A percentile compares a stretch with the other conserved stretches of the same genome.
phyloP scores from a whole-genome alignment of 2,888 invertebrate species.

The Pyrrhosoma nymphula region DNA sequence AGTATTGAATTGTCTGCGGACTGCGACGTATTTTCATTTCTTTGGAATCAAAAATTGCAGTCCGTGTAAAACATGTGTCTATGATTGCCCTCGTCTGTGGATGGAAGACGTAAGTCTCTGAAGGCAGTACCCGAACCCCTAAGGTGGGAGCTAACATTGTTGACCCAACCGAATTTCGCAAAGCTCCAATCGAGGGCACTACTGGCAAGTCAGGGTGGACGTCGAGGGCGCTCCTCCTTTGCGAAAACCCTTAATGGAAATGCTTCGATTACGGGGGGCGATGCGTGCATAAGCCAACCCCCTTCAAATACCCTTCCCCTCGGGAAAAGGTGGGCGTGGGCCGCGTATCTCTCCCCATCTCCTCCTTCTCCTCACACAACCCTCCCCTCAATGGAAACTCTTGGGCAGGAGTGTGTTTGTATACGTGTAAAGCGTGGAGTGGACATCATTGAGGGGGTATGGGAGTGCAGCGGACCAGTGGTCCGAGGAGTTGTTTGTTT shows the following conservation, averaged over 20 bases:
- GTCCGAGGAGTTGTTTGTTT: background rate
- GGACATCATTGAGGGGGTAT: background rate
- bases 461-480: background rate
- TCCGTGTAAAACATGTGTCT: background rate
- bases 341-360: background rate
- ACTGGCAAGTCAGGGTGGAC: background rate
- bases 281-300: constrained; percentile 24
- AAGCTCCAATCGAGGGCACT: background rate
- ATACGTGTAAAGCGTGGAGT: background rate
- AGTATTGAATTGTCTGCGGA: no score
- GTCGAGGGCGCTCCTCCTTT: background rate
- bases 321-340: background rate
- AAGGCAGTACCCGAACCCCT: background rate
- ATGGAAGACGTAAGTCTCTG: no score
- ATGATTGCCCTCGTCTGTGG: background rate
- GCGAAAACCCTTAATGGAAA: constrained; percentile 29
- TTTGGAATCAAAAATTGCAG: background rate
- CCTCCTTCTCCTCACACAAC: background rate
- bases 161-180: background rate
- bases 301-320: background rate
- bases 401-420: background rate
- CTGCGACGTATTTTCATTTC: no score
- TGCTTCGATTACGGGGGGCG: background rate
- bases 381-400: background rate
- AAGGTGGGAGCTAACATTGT: background rate